Conservation (phyloP, 2,113 vertebrate species). For the Indicator indicator region DNA sequence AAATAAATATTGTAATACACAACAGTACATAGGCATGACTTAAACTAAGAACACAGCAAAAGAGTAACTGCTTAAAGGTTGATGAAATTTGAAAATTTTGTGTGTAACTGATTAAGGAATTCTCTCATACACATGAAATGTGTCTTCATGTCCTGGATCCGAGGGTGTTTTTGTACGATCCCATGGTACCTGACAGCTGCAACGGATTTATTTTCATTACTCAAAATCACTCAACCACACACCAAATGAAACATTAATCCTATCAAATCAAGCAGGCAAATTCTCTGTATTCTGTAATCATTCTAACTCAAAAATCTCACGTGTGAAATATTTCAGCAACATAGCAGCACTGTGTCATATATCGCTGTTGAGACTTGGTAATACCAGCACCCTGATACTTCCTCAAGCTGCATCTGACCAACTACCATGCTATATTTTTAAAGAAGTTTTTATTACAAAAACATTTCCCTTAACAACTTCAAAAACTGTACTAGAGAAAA, state of each 20-base stretch:
- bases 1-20: neutral
- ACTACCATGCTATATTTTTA: fast-evolving
- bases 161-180: neutral
- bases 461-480: neutral
- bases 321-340: neutral
- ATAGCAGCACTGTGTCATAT: neutral
- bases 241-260: neutral
- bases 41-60: neutral
- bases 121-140: neutral
- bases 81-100: neutral
- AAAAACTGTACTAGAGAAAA: neutral
- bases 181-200: neutral
- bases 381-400: neutral
- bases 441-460: neutral
- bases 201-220: neutral
- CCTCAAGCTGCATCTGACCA: neutral
- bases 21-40: neutral
- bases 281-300: fast-evolving
- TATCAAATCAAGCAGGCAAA: neutral
- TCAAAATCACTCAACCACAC: neutral
- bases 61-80: neutral
- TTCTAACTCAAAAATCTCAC: neutral
- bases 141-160: neutral
- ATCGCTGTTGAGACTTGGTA: neutral
- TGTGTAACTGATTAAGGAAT: neutral